A percentile compares a stretch with the other conserved stretches of the same genome.
These are phyloP conservation scores for Rhinolophus sinicus DNA, from an alignment of 2,113 vertebrate genomes.

Conservation along the genomic window DNA sequence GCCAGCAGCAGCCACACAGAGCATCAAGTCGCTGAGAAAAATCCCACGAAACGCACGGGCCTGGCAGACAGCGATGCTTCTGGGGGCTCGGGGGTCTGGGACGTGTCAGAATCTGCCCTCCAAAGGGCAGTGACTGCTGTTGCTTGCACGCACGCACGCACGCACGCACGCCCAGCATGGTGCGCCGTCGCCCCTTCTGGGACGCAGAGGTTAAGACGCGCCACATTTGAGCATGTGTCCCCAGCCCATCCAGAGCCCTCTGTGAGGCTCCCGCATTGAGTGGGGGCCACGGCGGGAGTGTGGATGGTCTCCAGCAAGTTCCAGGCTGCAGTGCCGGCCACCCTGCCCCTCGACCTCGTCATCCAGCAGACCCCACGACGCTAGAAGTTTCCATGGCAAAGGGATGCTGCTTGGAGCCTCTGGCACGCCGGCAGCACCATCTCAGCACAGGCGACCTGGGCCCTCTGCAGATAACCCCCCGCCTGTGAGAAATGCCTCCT, in stretches of 20 bases:
- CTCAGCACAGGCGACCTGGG: accelerated
- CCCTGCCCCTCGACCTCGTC: not conserved
- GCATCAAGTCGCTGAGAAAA: accelerated
- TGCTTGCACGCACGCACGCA: no score
- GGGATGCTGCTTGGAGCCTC: not conserved
- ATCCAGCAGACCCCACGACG: no score
- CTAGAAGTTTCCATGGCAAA: no score
- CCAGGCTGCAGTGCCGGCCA: not conserved
- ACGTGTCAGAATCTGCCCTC: accelerated
- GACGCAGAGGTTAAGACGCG: no score
- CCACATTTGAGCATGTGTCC: no score
- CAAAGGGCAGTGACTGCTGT: no score
- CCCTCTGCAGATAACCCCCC: not conserved
- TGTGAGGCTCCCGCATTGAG: no score
- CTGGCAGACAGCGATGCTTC: not conserved
- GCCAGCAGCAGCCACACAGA: accelerated
- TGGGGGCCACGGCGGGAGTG: no score
- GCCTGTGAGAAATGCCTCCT: not conserved
- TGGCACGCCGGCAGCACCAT: accelerated
- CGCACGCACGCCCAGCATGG: no score
- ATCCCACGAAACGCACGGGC: not conserved
- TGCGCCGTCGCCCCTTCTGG: no score
- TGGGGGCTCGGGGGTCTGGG: not conserved
- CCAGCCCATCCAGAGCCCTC: no score
- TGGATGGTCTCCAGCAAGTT: not conserved